phyloP scores from a whole-genome alignment of 2,797 vertebrate species.

The Borostomias antarcticus region DNA sequence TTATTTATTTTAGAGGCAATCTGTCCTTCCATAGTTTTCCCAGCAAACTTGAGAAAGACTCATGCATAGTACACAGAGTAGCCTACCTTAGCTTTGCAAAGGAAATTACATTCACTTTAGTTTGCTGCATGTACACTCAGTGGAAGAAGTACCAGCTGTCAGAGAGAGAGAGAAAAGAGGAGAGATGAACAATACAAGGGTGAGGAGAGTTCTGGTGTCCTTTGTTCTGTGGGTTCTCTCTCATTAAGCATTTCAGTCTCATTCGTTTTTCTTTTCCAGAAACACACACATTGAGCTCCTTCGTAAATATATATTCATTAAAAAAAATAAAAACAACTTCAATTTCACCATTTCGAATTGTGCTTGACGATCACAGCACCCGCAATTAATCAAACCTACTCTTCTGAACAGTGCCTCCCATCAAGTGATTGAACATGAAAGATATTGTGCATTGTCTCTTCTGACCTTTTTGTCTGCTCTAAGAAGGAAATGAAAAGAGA shows the following conservation, averaged over 20 bases:
- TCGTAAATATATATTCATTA: conserved; percentile 43
- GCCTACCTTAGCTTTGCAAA: conserved; percentile 58
- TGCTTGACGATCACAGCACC: conserved; percentile 40
- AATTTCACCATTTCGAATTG: conserved; percentile 54
- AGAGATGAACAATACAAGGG: conserved; percentile 5
- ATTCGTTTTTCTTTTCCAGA: conserved; percentile 48
- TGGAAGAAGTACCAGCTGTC: conserved; percentile 59
- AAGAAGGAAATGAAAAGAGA: conserved; percentile 61
- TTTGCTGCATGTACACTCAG: conserved; percentile 51
- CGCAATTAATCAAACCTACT: conserved; percentile 69
- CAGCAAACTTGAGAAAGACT: conserved; percentile 53
- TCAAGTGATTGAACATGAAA: conserved; percentile 66
- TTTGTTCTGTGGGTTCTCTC: conserved; percentile 24
- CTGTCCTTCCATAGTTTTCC: conserved; percentile 37
- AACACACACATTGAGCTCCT: conserved; percentile 41
- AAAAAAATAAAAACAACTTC: conserved; percentile 20
- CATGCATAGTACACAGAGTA: conserved; percentile 61
- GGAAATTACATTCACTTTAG: conserved; percentile 54
- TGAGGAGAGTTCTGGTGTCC: conserved; percentile 20
- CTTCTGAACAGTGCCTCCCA: conserved; percentile 10
- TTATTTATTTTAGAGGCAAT: conserved; percentile 54
- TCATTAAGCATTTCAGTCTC: conserved; percentile 57
- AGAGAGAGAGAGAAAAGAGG: conserved; percentile 1
- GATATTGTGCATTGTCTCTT: conserved; percentile 34
- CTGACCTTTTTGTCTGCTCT: conserved; percentile 60